phyloP scores from a whole-genome alignment of 2,113 vertebrate genomes.

The Mustelus asterias region DNA sequence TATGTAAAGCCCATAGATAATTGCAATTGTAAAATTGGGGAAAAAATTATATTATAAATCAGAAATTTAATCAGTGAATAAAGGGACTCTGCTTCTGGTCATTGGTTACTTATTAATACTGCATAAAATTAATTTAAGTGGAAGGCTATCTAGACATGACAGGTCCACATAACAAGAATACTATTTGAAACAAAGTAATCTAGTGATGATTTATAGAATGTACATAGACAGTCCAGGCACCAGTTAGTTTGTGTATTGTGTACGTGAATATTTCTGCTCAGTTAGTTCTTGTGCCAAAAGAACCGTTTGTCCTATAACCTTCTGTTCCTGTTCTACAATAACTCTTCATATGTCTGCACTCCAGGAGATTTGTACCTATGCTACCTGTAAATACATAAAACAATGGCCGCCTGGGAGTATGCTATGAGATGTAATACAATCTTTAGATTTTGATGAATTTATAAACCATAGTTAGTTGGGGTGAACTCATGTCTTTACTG shows the following conservation, averaged over 20 bases:
- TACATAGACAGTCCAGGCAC: neutral
- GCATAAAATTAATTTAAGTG: conserved; percentile 16
- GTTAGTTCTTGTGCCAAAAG: neutral
- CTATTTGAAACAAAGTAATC: neutral
- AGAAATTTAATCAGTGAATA: neutral
- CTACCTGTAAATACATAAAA: neutral
- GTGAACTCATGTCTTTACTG: conserved; percentile 6
- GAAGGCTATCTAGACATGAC: neutral
- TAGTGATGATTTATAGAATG: neutral
- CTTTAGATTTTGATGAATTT: conserved; percentile 21
- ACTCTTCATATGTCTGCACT: neutral
- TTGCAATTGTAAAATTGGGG: neutral
- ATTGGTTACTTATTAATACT: conserved; percentile 1
- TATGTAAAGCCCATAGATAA: neutral
- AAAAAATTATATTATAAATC: neutral
- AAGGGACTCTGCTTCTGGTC: neutral
- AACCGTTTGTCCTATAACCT: neutral
- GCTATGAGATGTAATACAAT: neutral
- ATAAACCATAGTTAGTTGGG: neutral
- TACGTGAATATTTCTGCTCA: neutral
- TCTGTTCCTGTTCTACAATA: neutral
- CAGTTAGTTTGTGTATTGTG: neutral
- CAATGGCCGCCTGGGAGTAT: neutral
- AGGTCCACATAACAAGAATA: neutral
- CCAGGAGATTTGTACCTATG: neutral